Percentiles rank a stretch among this genome's conserved stretches.
Evolutionary conservation across 1,140 invertebrate species (phyloP).

Genomic region (Colletes latitarsis): DNA sequence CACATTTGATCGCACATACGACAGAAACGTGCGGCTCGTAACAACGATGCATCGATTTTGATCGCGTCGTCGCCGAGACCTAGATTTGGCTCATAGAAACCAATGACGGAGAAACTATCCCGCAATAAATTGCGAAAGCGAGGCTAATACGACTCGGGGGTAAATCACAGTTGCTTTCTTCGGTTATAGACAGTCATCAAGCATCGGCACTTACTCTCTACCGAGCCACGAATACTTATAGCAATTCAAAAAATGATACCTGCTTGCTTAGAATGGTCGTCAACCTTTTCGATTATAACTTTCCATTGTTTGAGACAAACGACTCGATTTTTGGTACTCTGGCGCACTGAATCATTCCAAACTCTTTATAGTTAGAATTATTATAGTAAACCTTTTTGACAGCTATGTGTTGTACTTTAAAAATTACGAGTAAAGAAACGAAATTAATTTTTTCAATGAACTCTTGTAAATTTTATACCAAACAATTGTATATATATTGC

Average conservation of each 20-base stretch:
- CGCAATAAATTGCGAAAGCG: slow-evolving; percentile 74
- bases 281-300: neutral
- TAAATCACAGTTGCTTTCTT: slow-evolving; percentile 59
- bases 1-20: neutral
- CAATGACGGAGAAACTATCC: slow-evolving; percentile 68
- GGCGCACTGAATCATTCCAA: too few relatives aligned
- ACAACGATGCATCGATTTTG: slow-evolving; percentile 56
- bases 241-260: neutral
- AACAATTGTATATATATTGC: too few relatives aligned
- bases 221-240: too few relatives aligned
- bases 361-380: too few relatives aligned
- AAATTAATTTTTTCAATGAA: too few relatives aligned
- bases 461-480: too few relatives aligned
- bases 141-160: slow-evolving; percentile 65
- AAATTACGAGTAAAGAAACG: too few relatives aligned
- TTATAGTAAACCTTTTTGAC: too few relatives aligned
- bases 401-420: too few relatives aligned
- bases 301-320: too few relatives aligned
- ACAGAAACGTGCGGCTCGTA: slow-evolving; percentile 12
- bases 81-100: slow-evolving; percentile 55
- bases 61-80: slow-evolving; percentile 57
- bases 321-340: too few relatives aligned
- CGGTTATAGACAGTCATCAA: slow-evolving; percentile 26
- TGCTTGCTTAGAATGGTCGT: neutral
- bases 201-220: neutral